phyloP scores from a whole-genome alignment of 2,113 vertebrate species.

The Stictonetta naevosa region DNA sequence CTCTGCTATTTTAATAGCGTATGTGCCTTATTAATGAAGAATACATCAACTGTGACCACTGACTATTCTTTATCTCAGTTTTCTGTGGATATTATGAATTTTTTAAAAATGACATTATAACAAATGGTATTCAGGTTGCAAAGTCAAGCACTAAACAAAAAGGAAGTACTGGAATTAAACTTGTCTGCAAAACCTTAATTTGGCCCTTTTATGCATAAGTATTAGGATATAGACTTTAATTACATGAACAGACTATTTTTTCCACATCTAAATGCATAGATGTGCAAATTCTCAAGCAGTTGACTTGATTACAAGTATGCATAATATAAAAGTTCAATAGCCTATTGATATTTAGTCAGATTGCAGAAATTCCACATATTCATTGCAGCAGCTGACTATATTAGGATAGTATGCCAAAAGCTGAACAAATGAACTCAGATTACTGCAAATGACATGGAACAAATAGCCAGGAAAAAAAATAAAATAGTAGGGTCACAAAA shows the following conservation, averaged over 20 bases:
- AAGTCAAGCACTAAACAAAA: conserved; percentile 51
- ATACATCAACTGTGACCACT: background rate
- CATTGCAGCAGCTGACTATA: conserved; percentile 58
- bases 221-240: conserved; percentile 46
- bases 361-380: conserved; percentile 62
- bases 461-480: conserved; percentile 24
- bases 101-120: background rate
- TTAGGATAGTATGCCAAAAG: conserved; percentile 54
- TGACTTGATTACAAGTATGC: conserved; percentile 65
- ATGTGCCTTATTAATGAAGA: background rate
- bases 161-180: conserved; percentile 48
- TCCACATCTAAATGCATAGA: conserved; percentile 59
- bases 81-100: background rate
- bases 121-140: background rate
- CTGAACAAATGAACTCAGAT: conserved; percentile 70
- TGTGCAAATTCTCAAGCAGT: conserved; percentile 60
- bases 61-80: background rate
- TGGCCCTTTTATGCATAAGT: conserved; percentile 30
- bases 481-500: background rate
- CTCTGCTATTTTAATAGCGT: background rate
- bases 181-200: conserved; percentile 41
- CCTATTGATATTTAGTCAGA: conserved; percentile 71
- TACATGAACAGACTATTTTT: conserved; percentile 63
- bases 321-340: conserved; percentile 72
- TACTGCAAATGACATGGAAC: conserved; percentile 57